Evolutionary conservation across 1,140 invertebrate species (phyloP).

Genomic region (Drosophila parabipectinata): DNA sequence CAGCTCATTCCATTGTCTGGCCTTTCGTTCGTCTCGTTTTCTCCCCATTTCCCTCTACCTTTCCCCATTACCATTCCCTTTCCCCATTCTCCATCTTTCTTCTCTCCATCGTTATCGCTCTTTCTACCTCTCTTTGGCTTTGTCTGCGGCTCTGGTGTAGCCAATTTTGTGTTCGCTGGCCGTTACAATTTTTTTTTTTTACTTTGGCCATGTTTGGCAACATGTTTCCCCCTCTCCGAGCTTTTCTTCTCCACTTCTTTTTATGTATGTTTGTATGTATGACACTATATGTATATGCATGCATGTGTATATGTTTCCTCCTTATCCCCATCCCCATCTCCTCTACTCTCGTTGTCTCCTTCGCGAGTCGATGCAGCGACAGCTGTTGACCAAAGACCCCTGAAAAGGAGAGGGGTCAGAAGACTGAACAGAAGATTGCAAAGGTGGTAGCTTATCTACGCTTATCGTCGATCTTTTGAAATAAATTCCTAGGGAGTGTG

Average conservation of each 20-base stretch:
- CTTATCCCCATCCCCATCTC: not conserved
- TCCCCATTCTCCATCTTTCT: constrained; percentile 2
- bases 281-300: not conserved
- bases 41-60: constrained; percentile 5
- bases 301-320: not conserved
- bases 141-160: constrained; percentile 22
- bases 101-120: constrained; percentile 1
- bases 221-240: constrained; percentile 25
- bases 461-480: not conserved
- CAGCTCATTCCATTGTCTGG: constrained; percentile 40
- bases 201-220: constrained; percentile 55
- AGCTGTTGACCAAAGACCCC: not conserved
- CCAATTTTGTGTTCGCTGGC: constrained; percentile 57
- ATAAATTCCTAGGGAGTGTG: no score
- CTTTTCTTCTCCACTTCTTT: constrained; percentile 29
- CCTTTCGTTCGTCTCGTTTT: constrained; percentile 38
- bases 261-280: no score
- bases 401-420: not conserved
- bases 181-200: constrained; percentile 67
- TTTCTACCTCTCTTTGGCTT: not conserved
- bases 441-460: not conserved
- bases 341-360: not conserved
- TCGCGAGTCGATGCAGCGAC: constrained; percentile 4
- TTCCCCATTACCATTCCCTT: not conserved
- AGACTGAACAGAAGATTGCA: not conserved